Base-by-base conservation (phyloP, 2,797 vertebrate species). In the Danio kyathit region DNA sequence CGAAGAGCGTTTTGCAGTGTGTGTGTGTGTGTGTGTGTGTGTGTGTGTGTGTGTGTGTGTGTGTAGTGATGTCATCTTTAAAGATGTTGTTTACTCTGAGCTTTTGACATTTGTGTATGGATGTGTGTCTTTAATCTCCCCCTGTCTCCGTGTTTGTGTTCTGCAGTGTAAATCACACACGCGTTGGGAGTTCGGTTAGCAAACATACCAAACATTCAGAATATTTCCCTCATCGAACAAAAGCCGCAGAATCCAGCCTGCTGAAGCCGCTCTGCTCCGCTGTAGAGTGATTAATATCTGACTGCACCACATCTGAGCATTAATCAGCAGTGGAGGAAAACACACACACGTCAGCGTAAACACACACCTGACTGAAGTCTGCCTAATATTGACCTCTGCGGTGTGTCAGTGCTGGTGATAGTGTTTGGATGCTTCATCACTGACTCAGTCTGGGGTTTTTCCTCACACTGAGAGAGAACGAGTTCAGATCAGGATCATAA, bases 301-400 rank as follows among this genome's bases (percentile, higher is more conserved):
- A 1, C 88, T 73, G 67, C 85, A 91, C 92, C 93, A 93, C 92
- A 94, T 94, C 92, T 93, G 85, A 93, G 90, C 64, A 88, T 84
- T 87, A 87, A 85, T 89, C 87, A 86, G 83, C 86, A 84, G 79
- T 80, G 29, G 29, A 29, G 29, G 1, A 29, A 29, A 29, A 29
- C 29, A 29, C 29, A 29, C 29, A 29, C 29, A 29, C 29, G 3
- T n/a, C n/a, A n/a, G 3, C 29, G 3, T 29, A 29, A 1, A 29
- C 29, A 29, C 29, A 29, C 29, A 29, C 29, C 29, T 29, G 29
- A 29, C 29, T 1, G 29, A 29, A 29, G 29, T 29, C 29, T 29
- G 29, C 3, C 29, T 29, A 29, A 29, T 29, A 3, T 29, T 29
- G 29, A 29, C 29, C 29, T 29, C 29, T 29, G 29, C 3, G 29